A percentile compares a stretch with the other conserved stretches of the same genome.
Evolutionary conservation across 1,140 invertebrate genomes (phyloP).

Genomic region (Drosophila jambulina): DNA sequence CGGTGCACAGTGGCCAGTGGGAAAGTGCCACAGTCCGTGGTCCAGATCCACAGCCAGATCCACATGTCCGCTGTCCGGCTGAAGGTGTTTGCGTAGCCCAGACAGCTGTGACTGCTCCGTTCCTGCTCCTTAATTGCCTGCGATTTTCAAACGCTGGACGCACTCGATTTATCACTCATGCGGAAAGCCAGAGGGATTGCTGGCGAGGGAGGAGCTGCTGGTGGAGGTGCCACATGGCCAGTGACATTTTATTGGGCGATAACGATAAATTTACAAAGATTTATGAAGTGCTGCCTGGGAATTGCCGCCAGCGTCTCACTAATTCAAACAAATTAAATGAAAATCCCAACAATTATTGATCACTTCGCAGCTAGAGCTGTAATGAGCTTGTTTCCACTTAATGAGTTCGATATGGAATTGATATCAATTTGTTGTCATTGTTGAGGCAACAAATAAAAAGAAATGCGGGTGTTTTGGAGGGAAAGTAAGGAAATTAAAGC

Average conservation of each 20-base stretch:
- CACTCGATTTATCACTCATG: slow-evolving; percentile 76
- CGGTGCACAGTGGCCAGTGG: slow-evolving; percentile 21
- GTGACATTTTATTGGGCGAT: slow-evolving; percentile 82
- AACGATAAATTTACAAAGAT: slow-evolving; percentile 83
- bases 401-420: slow-evolving; percentile 54
- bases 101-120: slow-evolving; percentile 42
- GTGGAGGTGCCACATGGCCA: slow-evolving; percentile 45
- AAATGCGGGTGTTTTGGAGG: slow-evolving; percentile 35
- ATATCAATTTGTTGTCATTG: slow-evolving; percentile 79
- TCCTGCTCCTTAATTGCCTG: slow-evolving; percentile 70
- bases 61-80: slow-evolving; percentile 18
- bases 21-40: slow-evolving; percentile 30
- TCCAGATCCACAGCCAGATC: slow-evolving; percentile 6
- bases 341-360: slow-evolving; percentile 79
- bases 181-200: slow-evolving; percentile 3
- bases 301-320: slow-evolving; percentile 51
- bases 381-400: slow-evolving; percentile 66
- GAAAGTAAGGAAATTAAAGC: background rate
- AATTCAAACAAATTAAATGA: slow-evolving; percentile 81
- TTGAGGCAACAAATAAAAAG: slow-evolving; percentile 63
- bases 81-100: slow-evolving; percentile 62
- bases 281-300: slow-evolving; percentile 67
- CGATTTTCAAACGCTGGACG: slow-evolving; percentile 77
- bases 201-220: background rate
- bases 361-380: slow-evolving; percentile 20